Percentiles rank a stretch among this genome's conserved stretches.
phyloP scores from a whole-genome alignment of 2,113 vertebrate species.

The Emydocephalus ijimae region DNA sequence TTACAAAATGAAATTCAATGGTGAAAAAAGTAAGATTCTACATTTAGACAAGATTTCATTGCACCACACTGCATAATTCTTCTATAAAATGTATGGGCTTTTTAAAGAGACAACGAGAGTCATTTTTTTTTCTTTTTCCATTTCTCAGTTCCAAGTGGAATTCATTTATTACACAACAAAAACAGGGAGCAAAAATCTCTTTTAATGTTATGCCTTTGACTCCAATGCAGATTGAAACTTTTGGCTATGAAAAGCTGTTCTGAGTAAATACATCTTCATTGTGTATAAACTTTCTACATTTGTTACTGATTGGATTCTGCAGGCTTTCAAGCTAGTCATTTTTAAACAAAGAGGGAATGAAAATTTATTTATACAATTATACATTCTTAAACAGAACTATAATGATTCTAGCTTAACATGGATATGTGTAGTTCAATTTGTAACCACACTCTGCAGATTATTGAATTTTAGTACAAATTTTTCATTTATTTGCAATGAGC shows the following conservation, averaged over 20 bases:
- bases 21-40: no score
- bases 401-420: background rate
- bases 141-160: no score
- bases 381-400: background rate
- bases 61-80: no score
- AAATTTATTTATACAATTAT: background rate
- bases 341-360: background rate
- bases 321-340: background rate
- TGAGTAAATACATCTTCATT: background rate
- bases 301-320: background rate
- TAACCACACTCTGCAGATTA: background rate
- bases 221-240: background rate
- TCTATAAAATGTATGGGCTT: no score
- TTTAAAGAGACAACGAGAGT: no score
- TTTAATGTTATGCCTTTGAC: no score
- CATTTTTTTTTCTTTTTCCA: no score
- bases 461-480: background rate
- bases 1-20: no score
- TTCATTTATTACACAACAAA: no score
- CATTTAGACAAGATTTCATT: no score
- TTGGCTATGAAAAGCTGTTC: background rate
- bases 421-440: background rate
- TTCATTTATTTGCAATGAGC: slow-evolving; percentile 1
- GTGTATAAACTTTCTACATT: background rate
- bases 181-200: no score